Conservation (phyloP, 2,797 vertebrate genomes). For the Ataeniobius toweri region DNA sequence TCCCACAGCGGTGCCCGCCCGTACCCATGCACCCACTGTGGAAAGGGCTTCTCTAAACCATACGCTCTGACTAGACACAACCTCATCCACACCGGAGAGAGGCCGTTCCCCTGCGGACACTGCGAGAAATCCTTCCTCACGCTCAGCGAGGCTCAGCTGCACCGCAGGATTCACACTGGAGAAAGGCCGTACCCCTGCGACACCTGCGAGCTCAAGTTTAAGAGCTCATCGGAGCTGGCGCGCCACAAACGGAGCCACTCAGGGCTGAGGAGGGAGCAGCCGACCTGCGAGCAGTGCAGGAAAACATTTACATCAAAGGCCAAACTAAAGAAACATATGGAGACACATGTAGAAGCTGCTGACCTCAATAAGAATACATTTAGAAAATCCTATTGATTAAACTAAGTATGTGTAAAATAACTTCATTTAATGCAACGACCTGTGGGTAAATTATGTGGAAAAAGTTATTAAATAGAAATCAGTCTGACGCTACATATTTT, state of each 20-base stretch:
- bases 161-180: conserved; percentile 83
- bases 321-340: conserved; percentile 74
- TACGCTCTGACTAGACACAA: conserved; percentile 88
- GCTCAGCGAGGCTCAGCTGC: conserved; percentile 83
- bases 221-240: conserved; percentile 80
- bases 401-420: neutral
- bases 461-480: neutral
- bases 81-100: conserved; percentile 87
- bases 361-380: neutral
- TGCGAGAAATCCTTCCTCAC: conserved; percentile 88
- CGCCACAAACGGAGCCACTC: conserved; percentile 77
- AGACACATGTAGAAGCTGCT: conserved; percentile 52
- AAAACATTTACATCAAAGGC: conserved; percentile 66
- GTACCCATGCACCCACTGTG: conserved; percentile 83
- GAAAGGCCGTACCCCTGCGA: conserved; percentile 77
- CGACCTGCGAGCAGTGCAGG: conserved; percentile 63
- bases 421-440: neutral
- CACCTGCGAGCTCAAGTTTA: conserved; percentile 76
- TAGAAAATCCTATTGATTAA: neutral
- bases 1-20: conserved; percentile 85
- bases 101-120: conserved; percentile 84
- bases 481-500: neutral
- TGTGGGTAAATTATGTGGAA: neutral
- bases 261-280: conserved; percentile 44
- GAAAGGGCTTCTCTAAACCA: conserved; percentile 87